Evolutionary conservation across 53 echinoderm and acorn worm species (phyloP).

Genomic region (Zoroaster sp.): DNA sequence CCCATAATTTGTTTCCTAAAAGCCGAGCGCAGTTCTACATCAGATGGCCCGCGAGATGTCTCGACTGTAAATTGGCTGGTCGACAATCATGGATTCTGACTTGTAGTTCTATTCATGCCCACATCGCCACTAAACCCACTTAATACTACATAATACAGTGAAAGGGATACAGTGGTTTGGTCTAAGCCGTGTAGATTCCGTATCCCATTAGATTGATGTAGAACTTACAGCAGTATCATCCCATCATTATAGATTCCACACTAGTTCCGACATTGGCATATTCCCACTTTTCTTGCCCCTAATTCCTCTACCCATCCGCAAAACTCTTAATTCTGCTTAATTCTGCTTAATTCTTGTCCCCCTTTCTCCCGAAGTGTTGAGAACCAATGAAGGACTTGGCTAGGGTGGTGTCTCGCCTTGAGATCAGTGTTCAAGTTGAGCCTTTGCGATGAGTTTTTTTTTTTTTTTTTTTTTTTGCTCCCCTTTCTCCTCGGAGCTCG

Average conservation of each 20-base stretch:
- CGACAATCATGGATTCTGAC: background rate
- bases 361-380: background rate
- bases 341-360: background rate
- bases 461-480: too few species aligned
- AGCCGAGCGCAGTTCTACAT: background rate
- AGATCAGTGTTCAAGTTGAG: background rate
- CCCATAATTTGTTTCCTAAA: conserved; percentile 34
- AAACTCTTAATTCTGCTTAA: background rate
- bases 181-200: background rate
- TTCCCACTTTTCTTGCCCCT: background rate
- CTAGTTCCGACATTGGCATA: background rate
- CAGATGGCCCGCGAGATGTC: conserved; percentile 40
- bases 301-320: background rate
- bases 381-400: background rate
- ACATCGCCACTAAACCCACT: conserved; percentile 19
- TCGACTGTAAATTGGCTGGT: conserved; percentile 11
- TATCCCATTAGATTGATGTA: background rate
- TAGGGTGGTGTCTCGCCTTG: background rate
- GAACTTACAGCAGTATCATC: background rate
- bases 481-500: too few species aligned
- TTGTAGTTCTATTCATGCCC: background rate
- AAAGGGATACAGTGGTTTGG: conserved; percentile 20
- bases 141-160: conserved; percentile 25
- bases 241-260: background rate
- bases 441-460: too few species aligned